phyloP scores from a whole-genome alignment of 2,888 invertebrate species.

The Saturnia japonica region DNA sequence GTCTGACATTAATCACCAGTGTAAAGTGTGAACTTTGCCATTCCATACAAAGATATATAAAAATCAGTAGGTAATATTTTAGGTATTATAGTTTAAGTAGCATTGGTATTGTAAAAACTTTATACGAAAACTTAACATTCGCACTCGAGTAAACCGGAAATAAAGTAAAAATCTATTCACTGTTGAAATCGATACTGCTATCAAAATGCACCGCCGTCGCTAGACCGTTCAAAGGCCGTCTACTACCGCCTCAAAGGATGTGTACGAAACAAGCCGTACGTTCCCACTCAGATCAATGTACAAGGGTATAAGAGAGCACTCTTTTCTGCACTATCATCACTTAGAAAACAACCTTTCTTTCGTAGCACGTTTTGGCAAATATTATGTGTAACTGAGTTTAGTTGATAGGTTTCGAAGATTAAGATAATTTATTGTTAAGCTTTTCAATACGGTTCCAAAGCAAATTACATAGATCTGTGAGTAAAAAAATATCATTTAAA shows the following conservation, averaged over 20 bases:
- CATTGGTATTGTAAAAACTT: slow-evolving; percentile 15
- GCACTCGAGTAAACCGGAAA: slow-evolving; percentile 36
- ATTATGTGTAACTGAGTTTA: background rate
- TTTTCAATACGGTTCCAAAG: no score
- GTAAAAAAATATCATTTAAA: no score
- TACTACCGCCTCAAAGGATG: slow-evolving; percentile 65
- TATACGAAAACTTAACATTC: slow-evolving; percentile 26
- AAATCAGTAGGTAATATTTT: background rate
- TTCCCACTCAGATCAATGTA: slow-evolving; percentile 68
- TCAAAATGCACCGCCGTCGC: slow-evolving; percentile 66
- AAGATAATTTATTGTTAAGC: background rate
- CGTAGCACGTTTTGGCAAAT: background rate
- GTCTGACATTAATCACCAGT: background rate
- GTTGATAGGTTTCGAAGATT: background rate
- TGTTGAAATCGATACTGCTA: slow-evolving; percentile 70
- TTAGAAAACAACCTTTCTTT: slow-evolving; percentile 56
- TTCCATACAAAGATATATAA: no score
- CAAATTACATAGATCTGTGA: no score
- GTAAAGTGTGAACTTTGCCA: no score
- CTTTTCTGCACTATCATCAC: slow-evolving; percentile 49
- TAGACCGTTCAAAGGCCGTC: slow-evolving; percentile 60
- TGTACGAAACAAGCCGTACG: slow-evolving; percentile 63
- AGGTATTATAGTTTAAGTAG: background rate
- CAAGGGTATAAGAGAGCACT: slow-evolving; percentile 48
- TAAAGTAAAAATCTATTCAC: slow-evolving; percentile 69